A percentile compares a stretch with the other conserved stretches of the same genome.
Evolutionary conservation across 2,797 vertebrate genomes (phyloP).

Genomic region (Lagorchestes hirsutus): DNA sequence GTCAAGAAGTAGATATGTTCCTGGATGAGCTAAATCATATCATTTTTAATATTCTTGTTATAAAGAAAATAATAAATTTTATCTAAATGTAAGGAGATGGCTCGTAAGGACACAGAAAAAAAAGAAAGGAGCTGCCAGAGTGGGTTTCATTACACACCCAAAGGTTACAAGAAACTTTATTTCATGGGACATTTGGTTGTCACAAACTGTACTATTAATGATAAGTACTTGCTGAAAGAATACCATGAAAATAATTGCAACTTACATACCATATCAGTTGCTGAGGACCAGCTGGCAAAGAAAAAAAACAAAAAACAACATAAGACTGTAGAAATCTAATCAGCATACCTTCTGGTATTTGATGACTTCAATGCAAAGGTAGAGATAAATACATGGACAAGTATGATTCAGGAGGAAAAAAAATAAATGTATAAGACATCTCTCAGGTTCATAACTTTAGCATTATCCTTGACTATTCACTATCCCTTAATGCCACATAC

Average conservation of each 20-base stretch:
- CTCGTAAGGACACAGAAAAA: background rate
- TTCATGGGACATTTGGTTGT: background rate
- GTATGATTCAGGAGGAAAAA: background rate
- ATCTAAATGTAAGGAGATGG: background rate
- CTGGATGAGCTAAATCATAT: background rate
- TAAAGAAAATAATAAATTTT: background rate
- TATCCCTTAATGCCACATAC: background rate
- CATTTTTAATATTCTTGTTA: background rate
- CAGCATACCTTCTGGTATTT: background rate
- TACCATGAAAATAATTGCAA: background rate
- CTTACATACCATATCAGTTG: background rate
- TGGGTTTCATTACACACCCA: background rate
- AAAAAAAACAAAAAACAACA: background rate
- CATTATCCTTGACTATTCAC: background rate
- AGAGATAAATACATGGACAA: background rate
- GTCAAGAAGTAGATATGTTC: too few species aligned
- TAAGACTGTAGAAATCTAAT: background rate
- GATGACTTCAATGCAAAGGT: background rate
- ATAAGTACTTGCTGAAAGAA: background rate
- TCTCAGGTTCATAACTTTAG: background rate
- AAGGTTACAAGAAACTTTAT: background rate
- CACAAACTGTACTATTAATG: background rate
- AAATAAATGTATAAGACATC: background rate
- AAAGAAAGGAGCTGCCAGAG: background rate
- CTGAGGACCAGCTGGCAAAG: background rate